A percentile compares a stretch with the other conserved stretches of the same genome.
Evolutionary conservation across 1,140 invertebrate genomes (phyloP).

Genomic region (Trialeurodes vaporariorum): DNA sequence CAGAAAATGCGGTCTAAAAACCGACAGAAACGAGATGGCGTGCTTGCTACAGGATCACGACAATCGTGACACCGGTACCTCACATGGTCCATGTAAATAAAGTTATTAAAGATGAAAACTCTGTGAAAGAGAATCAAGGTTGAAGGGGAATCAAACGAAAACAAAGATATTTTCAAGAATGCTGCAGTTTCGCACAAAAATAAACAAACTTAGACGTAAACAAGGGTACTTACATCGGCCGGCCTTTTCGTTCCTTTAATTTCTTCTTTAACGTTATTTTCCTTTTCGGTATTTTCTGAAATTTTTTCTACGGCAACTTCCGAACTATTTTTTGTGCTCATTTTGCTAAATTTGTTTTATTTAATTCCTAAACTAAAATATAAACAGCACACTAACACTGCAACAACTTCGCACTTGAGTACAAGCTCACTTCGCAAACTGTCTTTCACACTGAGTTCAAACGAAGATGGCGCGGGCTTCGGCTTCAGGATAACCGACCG

Average conservation of each 20-base stretch:
- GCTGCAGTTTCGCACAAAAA: too few species aligned
- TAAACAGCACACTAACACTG: conserved; percentile 19
- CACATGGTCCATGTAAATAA: too few species aligned
- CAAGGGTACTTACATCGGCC: conserved; percentile 58
- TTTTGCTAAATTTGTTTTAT: conserved; percentile 36
- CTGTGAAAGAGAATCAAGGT: too few species aligned
- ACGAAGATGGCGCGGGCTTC: conserved; percentile 68
- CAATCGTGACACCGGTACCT: too few species aligned
- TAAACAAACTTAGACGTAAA: not conserved
- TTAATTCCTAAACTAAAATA: conserved; percentile 6
- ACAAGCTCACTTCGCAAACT: not conserved
- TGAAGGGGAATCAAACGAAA: too few species aligned
- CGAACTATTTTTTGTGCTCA: conserved; percentile 72
- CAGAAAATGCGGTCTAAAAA: too few species aligned
- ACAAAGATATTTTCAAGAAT: too few species aligned
- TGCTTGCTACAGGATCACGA: too few species aligned
- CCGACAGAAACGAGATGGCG: too few species aligned
- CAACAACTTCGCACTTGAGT: conserved; percentile 26
- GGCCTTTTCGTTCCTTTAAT: conserved; percentile 76
- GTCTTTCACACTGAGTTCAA: conserved; percentile 48
- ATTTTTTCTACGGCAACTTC: conserved; percentile 70
- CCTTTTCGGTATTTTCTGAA: conserved; percentile 57
- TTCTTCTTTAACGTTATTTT: conserved; percentile 59
- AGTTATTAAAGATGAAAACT: too few species aligned
- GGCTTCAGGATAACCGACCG: conserved; percentile 36